Evolutionary conservation across 1,140 invertebrate genomes (phyloP).

Genomic region (Halesus radiatus): DNA sequence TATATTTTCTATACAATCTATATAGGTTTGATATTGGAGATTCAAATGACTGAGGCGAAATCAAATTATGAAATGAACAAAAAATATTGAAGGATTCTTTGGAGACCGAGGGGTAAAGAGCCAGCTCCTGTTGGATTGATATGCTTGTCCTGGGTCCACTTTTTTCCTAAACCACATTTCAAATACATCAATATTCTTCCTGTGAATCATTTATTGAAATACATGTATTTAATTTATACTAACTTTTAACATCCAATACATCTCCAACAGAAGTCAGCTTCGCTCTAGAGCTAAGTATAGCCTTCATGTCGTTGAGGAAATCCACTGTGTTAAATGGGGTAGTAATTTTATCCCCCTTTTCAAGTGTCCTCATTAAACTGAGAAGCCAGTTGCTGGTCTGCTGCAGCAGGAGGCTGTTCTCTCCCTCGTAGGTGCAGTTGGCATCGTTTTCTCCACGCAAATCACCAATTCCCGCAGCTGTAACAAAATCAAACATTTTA

Average conservation of each 20-base stretch:
- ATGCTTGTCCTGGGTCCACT: no score
- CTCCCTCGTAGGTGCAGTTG: constrained; percentile 91
- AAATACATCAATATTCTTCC: no score
- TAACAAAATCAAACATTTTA: constrained; percentile 48
- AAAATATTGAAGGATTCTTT: no score
- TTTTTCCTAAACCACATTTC: no score
- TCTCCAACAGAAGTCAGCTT: constrained; percentile 62
- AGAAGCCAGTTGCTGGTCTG: constrained; percentile 88
- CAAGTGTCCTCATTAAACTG: constrained; percentile 67
- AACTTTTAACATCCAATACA: constrained; percentile 68
- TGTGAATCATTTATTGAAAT: no score
- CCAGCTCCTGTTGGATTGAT: no score
- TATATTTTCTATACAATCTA: no score
- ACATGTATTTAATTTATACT: no score
- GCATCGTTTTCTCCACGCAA: constrained; percentile 88
- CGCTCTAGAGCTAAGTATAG: constrained; percentile 59
- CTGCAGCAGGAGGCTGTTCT: constrained; percentile 89
- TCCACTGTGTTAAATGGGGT: constrained; percentile 76
- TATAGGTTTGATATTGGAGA: no score
- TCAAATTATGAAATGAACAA: no score
- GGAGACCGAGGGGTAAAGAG: no score
- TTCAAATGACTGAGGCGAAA: no score
- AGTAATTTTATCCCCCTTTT: constrained; percentile 64
- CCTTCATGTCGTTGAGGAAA: constrained; percentile 72
- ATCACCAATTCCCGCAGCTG: constrained; percentile 79